These are phyloP conservation scores for Cebus imitator DNA, from an alignment of 2,113 vertebrate genomes.

Conservation along the genomic window DNA sequence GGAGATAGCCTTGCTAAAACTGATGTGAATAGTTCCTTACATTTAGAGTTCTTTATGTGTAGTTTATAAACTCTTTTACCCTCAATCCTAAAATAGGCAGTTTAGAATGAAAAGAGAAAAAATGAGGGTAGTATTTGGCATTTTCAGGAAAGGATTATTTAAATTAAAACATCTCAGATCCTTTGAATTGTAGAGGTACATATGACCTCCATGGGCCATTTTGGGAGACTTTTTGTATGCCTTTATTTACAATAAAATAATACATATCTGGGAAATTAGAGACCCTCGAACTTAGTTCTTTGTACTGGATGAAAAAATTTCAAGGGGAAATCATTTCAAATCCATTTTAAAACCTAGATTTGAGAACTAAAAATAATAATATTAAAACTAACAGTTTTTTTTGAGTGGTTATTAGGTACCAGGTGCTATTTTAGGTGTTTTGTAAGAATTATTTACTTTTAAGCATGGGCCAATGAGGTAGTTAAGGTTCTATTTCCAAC, in stretches of 20 bases:
- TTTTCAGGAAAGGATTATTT: neutral
- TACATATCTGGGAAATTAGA: constrained; percentile 13
- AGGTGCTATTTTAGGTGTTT: neutral
- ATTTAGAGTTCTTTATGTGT: neutral
- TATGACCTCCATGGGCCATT: neutral
- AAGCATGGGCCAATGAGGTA: neutral
- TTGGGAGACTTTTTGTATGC: neutral
- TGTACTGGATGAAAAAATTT: neutral
- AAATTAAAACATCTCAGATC: neutral
- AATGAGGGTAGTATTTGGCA: neutral
- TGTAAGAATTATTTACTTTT: neutral
- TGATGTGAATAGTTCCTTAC: neutral
- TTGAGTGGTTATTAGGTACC: neutral
- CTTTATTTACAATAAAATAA: constrained; percentile 25
- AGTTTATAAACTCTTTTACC: neutral
- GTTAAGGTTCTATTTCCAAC: neutral
- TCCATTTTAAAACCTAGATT: neutral
- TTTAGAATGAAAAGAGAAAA: neutral
- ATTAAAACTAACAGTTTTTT: neutral
- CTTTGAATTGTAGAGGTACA: neutral
- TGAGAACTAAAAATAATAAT: constrained; percentile 25
- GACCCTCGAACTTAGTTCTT: neutral
- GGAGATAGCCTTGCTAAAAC: neutral
- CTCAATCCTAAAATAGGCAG: neutral
- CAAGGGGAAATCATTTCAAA: neutral